phyloP scores from a whole-genome alignment of 1,140 invertebrate genomes.

The Lutraria rhynchaena region DNA sequence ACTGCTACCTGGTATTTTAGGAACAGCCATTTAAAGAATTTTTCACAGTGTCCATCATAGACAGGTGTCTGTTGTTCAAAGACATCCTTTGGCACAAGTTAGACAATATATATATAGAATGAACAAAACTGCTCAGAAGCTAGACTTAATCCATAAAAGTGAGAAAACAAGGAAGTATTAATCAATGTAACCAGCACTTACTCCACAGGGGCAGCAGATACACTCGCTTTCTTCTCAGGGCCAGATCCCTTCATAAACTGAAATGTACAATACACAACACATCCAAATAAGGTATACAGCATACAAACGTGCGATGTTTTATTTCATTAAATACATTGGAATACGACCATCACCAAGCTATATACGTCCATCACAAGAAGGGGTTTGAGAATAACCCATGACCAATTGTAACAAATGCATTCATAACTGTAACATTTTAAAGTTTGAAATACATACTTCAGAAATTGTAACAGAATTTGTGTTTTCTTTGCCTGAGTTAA shows the following conservation, averaged over 20 bases:
- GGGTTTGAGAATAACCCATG: background rate
- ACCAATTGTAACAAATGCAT: background rate
- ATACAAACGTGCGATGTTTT: background rate
- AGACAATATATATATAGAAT: too few species aligned
- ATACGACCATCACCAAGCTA: background rate
- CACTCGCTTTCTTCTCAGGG: background rate
- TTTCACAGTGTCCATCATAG: too few species aligned
- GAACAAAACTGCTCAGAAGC: too few species aligned
- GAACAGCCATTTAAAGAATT: too few species aligned
- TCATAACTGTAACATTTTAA: background rate
- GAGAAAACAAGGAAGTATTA: too few species aligned
- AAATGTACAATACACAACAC: background rate
- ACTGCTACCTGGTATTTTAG: too few species aligned
- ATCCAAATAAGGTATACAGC: background rate
- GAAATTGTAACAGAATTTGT: background rate
- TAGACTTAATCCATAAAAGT: too few species aligned
- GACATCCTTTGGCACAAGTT: too few species aligned
- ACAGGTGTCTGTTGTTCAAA: too few species aligned
- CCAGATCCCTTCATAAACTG: conserved; percentile 20
- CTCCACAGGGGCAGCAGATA: conserved; percentile 2
- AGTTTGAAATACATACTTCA: background rate
- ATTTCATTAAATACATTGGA: background rate
- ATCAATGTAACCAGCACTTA: too few species aligned
- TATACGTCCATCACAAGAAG: background rate
- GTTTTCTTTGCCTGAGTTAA: too few species aligned